A percentile compares a stretch with the other conserved stretches of the same genome.
These are phyloP conservation scores for Tiliacea citrago DNA, from an alignment of 2,888 invertebrate genomes.

Conservation along the genomic window DNA sequence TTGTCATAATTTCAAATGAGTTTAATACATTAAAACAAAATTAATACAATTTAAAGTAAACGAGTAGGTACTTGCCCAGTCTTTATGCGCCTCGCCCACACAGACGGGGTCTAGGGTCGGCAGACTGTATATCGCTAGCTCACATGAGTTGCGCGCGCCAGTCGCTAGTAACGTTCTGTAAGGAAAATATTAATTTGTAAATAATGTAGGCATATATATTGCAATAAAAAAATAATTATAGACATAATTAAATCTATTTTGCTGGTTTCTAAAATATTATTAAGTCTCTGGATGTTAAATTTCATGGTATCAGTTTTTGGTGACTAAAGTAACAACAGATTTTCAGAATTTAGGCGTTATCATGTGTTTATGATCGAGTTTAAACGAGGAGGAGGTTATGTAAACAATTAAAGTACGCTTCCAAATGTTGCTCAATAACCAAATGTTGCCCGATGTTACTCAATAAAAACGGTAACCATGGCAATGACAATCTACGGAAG, in stretches of 20 bases:
- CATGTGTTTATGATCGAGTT: neutral
- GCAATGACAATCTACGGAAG: neutral
- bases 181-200: slow-evolving; percentile 18
- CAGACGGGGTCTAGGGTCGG: slow-evolving; percentile 99
- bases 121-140: slow-evolving; percentile 96
- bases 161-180: slow-evolving; percentile 95
- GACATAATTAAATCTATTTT: neutral
- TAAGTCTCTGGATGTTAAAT: neutral
- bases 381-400: neutral
- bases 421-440: too few species aligned
- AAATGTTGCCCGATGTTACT: too few species aligned
- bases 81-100: slow-evolving; percentile 98
- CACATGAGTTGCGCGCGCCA: slow-evolving; percentile 97
- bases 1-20: too few species aligned
- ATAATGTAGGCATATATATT: neutral
- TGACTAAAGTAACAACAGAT: neutral
- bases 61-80: slow-evolving; percentile 93
- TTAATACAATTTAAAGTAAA: neutral
- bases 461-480: neutral
- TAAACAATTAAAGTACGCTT: neutral
- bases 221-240: neutral
- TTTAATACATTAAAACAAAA: too few species aligned
- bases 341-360: neutral
- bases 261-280: neutral
- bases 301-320: neutral